A percentile compares a stretch with the other conserved stretches of the same genome.
Evolutionary conservation across 2,888 invertebrate genomes (phyloP).

Genomic region (Tenodera sinensis): DNA sequence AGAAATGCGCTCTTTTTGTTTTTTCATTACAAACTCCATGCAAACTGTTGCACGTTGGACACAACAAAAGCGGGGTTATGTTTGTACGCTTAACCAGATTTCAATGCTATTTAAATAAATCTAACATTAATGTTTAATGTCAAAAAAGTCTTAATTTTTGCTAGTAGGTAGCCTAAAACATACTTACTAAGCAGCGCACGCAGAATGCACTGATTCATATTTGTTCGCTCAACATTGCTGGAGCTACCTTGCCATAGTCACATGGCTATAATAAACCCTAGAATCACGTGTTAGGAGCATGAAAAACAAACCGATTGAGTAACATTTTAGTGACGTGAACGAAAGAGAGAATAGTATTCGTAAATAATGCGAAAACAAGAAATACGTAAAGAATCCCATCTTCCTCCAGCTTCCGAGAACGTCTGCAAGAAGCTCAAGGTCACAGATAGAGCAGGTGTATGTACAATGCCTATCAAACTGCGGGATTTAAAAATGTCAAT

Average conservation of each 20-base stretch:
- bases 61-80: background rate
- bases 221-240: background rate
- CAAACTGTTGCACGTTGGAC: background rate
- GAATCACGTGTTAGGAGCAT: background rate
- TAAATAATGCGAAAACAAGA: background rate
- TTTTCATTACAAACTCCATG: background rate
- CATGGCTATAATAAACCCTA: background rate
- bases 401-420: background rate
- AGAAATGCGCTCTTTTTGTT: background rate
- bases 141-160: too few species aligned
- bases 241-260: background rate
- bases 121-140: background rate
- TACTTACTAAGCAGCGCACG: background rate
- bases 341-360: background rate
- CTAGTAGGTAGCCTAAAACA: background rate
- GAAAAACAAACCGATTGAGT: background rate
- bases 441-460: too few species aligned
- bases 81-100: background rate
- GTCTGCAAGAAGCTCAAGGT: too few species aligned
- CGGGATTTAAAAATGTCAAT: too few species aligned
- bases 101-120: background rate
- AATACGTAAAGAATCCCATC: background rate
- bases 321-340: background rate
- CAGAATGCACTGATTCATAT: background rate
- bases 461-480: too few species aligned